Conservation (phyloP, 2,888 invertebrate genomes). For the Tenthredo distinguenda region DNA sequence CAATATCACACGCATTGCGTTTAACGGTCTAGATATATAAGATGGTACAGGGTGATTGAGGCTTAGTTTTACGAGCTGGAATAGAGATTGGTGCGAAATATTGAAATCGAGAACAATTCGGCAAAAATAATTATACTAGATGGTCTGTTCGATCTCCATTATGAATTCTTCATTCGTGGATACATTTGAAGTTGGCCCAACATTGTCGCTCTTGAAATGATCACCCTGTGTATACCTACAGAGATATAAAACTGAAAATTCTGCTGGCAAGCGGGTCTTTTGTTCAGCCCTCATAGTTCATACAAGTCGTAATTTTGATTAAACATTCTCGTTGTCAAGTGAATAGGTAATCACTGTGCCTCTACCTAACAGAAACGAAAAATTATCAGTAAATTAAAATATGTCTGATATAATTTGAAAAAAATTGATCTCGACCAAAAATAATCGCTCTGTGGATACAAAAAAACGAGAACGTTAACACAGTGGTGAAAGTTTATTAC, state of each 20-base stretch:
- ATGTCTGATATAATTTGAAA: too few species aligned
- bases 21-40: not conserved
- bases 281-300: slow-evolving; percentile 35
- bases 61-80: too few species aligned
- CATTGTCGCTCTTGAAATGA: not conserved
- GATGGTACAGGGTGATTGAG: not conserved
- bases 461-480: too few species aligned
- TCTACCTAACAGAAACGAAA: not conserved
- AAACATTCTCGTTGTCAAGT: not conserved
- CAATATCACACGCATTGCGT: not conserved
- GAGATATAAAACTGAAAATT: not conserved
- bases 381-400: too few species aligned
- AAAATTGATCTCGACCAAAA: too few species aligned
- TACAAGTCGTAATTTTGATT: not conserved
- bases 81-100: not conserved
- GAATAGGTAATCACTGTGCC: not conserved
- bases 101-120: not conserved
- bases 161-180: not conserved
- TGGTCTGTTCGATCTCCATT: not conserved
- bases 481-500: not conserved
- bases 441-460: too few species aligned
- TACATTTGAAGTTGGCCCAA: not conserved
- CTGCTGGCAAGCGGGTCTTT: not conserved
- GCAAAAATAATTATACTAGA: not conserved
- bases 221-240: slow-evolving; percentile 8